Conservation (phyloP, 2,113 vertebrate species). For the Rafetus swinhoei region DNA sequence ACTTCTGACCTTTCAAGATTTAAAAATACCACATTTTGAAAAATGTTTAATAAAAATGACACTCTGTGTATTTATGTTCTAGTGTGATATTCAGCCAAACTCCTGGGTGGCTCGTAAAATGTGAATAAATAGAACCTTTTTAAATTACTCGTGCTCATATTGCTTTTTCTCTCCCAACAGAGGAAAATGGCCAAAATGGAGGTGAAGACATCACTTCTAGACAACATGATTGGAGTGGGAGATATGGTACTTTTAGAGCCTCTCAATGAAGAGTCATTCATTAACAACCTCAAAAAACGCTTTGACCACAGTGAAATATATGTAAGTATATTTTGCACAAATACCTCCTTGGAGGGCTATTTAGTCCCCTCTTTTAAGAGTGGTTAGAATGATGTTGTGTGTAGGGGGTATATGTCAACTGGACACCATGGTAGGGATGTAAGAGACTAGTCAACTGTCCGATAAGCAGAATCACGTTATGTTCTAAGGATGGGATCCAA, state of each 20-base stretch:
- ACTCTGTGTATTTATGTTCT: neutral
- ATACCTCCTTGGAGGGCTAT: neutral
- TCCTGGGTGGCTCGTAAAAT: neutral
- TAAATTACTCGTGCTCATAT: neutral
- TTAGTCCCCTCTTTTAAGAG: neutral
- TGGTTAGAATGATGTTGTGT: conserved; percentile 12
- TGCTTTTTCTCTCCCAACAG: conserved; percentile 63
- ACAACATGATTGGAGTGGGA: conserved; percentile 97
- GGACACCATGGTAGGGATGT: neutral
- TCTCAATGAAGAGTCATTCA: conserved; percentile 91
- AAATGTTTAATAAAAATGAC: neutral
- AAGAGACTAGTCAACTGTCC: too few species aligned
- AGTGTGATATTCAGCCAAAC: neutral
- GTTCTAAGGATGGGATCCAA: rapidly evolving
- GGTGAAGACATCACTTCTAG: conserved; percentile 95
- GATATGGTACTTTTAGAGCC: conserved; percentile 99
- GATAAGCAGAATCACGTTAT: rapidly evolving
- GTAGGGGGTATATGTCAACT: neutral
- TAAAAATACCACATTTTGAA: neutral
- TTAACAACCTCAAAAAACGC: conserved; percentile 92
- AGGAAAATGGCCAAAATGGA: conserved; percentile 92
- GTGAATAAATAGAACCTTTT: neutral
- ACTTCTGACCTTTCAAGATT: neutral
- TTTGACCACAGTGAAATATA: conserved; percentile 96
- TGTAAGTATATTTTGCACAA: conserved; percentile 80